Evolutionary conservation across 92 coral and sea anemone genomes (phyloP).

Genomic region (Hydrozoanthus gracilis): DNA sequence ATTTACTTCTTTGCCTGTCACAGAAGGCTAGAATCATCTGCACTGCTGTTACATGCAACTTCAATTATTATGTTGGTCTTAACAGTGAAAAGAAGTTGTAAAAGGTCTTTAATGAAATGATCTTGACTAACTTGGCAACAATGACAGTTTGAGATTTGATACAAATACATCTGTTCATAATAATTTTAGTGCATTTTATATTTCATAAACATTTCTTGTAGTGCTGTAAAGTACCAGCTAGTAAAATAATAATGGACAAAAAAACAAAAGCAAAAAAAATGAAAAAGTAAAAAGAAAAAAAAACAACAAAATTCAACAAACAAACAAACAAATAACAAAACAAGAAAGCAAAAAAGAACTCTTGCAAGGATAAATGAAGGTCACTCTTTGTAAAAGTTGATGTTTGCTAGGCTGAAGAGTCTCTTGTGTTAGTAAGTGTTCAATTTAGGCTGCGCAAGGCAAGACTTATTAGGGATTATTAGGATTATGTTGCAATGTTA

Average conservation of each 20-base stretch:
- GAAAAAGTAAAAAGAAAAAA: slow-evolving; percentile 17
- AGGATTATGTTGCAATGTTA: too few relatives aligned
- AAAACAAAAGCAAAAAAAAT: slow-evolving; percentile 17
- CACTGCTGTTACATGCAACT: neutral
- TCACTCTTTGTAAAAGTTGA: slow-evolving; percentile 2
- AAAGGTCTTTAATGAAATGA: neutral
- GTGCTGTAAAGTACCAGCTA: neutral
- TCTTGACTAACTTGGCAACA: too few relatives aligned
- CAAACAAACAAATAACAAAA: slow-evolving; percentile 45
- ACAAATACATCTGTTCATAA: neutral
- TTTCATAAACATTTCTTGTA: neutral
- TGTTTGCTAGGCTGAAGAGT: slow-evolving; percentile 1
- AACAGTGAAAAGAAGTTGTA: neutral
- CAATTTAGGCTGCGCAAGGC: too few relatives aligned
- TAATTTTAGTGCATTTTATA: neutral
- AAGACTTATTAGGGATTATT: too few relatives aligned
- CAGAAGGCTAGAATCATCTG: too few relatives aligned
- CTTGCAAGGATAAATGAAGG: slow-evolving; percentile 47
- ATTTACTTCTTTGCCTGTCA: neutral
- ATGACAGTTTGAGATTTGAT: neutral
- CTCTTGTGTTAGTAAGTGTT: neutral
- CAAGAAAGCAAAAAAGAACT: slow-evolving; percentile 45
- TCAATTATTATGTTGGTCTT: neutral
- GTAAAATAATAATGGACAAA: neutral
- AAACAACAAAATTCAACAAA: slow-evolving; percentile 1